Evolutionary conservation across 1,140 invertebrate species (phyloP).

Genomic region (Vanessa tameamea): DNA sequence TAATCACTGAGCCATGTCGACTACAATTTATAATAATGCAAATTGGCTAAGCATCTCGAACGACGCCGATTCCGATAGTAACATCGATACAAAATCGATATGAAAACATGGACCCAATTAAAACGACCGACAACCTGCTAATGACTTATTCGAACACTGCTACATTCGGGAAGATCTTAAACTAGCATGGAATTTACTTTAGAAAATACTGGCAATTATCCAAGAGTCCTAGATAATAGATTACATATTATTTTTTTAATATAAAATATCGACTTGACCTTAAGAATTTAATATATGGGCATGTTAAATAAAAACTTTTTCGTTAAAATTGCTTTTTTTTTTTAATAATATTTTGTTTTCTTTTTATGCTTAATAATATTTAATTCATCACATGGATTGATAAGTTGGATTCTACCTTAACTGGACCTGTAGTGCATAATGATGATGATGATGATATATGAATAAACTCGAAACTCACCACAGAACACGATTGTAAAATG

Average conservation of each 20-base stretch:
- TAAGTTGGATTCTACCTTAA: no score
- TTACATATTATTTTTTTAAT: not conserved
- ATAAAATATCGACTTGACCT: not conserved
- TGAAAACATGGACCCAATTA: constrained; percentile 42
- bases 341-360: no score
- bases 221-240: not conserved
- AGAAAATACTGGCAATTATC: constrained; percentile 10
- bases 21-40: constrained; percentile 11
- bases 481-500: no score
- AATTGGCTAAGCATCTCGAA: constrained; percentile 19
- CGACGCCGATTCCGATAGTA: constrained; percentile 17
- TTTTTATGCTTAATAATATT: no score
- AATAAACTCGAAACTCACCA: no score
- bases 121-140: constrained; percentile 31
- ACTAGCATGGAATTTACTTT: constrained; percentile 9
- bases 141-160: constrained; percentile 34
- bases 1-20: not conserved
- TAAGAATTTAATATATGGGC: no score
- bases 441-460: no score
- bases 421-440: no score
- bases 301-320: no score
- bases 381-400: no score
- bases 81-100: constrained; percentile 33
- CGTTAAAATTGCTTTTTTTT: no score
- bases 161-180: constrained; percentile 16